phyloP scores from a whole-genome alignment of 35 echinoderm and acorn worm genomes.

The Amphiura filiformis region DNA sequence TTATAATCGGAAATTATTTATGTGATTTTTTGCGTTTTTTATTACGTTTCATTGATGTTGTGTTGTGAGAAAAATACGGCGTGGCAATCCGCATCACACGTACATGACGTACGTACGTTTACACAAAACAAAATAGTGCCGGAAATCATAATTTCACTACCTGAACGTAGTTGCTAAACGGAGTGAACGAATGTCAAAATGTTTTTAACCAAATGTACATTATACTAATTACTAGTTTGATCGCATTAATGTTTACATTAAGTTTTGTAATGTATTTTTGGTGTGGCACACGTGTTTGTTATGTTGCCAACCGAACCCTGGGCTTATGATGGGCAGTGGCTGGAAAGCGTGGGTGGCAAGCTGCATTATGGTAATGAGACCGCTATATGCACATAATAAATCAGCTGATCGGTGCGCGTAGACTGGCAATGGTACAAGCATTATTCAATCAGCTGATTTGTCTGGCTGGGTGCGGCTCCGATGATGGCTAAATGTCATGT shows the following conservation, averaged over 20 bases:
- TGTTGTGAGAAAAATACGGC: conserved; percentile 10
- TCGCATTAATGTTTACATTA: too few species aligned
- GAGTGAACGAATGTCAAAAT: too few species aligned
- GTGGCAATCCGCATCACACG: background rate
- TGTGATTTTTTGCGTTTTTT: background rate
- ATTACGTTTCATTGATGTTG: background rate
- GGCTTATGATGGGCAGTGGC: background rate
- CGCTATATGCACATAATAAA: conserved; percentile 14
- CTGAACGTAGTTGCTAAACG: too few species aligned
- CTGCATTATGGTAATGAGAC: conserved; percentile 3
- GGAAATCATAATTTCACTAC: conserved; percentile 7
- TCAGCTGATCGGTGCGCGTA: background rate
- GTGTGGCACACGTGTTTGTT: background rate
- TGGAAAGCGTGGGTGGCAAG: background rate
- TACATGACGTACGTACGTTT: too few species aligned
- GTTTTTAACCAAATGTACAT: too few species aligned
- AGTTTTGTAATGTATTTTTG: too few species aligned
- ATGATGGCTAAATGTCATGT: too few species aligned
- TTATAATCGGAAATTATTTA: too few species aligned
- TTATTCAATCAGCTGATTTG: conserved; percentile 4
- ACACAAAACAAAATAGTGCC: conserved; percentile 6
- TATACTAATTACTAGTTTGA: too few species aligned
- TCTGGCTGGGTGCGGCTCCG: background rate
- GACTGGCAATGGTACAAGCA: background rate
- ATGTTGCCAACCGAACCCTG: background rate